phyloP scores from a whole-genome alignment of 2,797 vertebrate species.

The Danio kyathit region DNA sequence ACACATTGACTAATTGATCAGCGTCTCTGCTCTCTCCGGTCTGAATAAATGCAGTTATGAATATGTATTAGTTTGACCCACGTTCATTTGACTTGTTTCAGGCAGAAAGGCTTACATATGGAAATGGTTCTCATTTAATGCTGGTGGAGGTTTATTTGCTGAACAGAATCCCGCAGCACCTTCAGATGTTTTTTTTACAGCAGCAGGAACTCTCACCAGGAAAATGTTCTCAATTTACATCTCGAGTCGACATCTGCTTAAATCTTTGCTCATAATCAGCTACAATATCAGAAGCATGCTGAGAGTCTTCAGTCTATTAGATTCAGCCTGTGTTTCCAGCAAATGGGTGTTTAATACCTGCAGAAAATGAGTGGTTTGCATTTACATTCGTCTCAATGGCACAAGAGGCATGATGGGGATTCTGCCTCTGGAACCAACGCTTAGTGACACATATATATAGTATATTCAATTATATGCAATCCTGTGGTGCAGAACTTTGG shows the following conservation, averaged over 20 bases:
- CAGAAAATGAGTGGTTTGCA: neutral
- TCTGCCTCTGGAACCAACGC: too few relatives aligned
- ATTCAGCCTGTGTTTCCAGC: neutral
- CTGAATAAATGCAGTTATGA: neutral
- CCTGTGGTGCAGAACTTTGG: neutral
- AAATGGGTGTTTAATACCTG: neutral
- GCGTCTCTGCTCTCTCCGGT: neutral
- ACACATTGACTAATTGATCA: neutral
- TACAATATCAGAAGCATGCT: neutral
- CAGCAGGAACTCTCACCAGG: neutral
- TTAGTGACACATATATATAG: neutral
- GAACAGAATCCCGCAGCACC: neutral
- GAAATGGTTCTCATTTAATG: neutral
- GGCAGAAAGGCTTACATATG: neutral
- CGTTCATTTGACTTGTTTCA: neutral
- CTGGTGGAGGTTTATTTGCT: neutral
- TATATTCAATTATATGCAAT: neutral
- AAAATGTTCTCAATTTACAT: conserved; percentile 3
- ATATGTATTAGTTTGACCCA: neutral
- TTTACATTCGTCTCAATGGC: conserved; percentile 13
- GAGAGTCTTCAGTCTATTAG: neutral
- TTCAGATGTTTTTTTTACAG: conserved; percentile 3
- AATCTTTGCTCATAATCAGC: conserved; percentile 10
- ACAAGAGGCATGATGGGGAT: neutral
- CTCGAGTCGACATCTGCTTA: neutral